Evolutionary conservation across 1,140 invertebrate species (phyloP).

Genomic region (Drosophila melanogaster): Release_6_plus_ISO1_MT NT_033777.3:17630001-17630500

Average conservation of each 20-base stretch:
- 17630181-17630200: conserved; percentile 51
- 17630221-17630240: conserved; percentile 26
- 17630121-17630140: conserved; percentile 7
- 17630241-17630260: conserved; percentile 74
- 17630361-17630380: conserved; percentile 8
- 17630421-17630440: no score
- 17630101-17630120: conserved; percentile 25
- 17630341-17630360: not conserved
- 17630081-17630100: conserved; percentile 67
- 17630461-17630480: not conserved
- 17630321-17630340: conserved; percentile 6
- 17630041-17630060: conserved; percentile 64
- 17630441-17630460: not conserved
- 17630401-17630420: not conserved
- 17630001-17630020: conserved; percentile 58
- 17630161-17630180: conserved; percentile 65
- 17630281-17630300: conserved; percentile 67
- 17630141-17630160: conserved; percentile 54
- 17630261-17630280: conserved; percentile 75
- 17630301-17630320: conserved; percentile 40
- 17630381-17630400: not conserved
- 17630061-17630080: conserved; percentile 73
- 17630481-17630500: not conserved
- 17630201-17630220: conserved; percentile 13
- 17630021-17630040: conserved; percentile 39